Percentiles rank a stretch among this genome's conserved stretches.
Evolutionary conservation across 2,888 invertebrate species (phyloP).

Genomic region (Lithodes maja): DNA sequence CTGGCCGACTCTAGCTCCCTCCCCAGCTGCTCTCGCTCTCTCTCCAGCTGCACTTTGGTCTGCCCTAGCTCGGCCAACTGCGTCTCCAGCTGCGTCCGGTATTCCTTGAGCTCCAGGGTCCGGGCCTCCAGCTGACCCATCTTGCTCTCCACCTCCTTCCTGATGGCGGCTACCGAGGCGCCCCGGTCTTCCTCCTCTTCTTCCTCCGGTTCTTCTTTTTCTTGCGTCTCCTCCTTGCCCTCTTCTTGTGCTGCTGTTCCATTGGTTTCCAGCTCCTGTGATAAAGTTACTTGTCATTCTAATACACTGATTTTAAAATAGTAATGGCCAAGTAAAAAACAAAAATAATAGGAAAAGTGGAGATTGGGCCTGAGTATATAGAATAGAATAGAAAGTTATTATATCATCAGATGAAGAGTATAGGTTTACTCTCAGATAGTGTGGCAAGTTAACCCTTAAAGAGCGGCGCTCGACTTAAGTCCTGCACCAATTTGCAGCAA

Average conservation of each 20-base stretch:
- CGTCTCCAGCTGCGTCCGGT: constrained; percentile 43
- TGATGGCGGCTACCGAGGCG: constrained; percentile 45
- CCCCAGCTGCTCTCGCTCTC: constrained; percentile 28
- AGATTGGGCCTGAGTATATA: too few relatives aligned
- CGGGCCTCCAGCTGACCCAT: constrained; percentile 47
- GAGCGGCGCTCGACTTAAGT: too few relatives aligned
- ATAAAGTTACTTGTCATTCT: too few relatives aligned
- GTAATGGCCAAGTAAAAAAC: too few relatives aligned
- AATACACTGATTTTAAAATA: too few relatives aligned
- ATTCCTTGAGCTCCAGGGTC: constrained; percentile 47
- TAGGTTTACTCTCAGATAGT: too few relatives aligned
- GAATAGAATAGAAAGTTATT: too few relatives aligned
- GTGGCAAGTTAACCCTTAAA: too few relatives aligned
- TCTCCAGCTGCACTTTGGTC: constrained; percentile 37
- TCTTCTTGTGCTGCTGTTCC: constrained; percentile 13
- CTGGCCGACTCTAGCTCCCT: constrained; percentile 22
- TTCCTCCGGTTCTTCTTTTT: not conserved
- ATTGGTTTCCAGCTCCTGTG: constrained; percentile 30
- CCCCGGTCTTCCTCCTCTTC: constrained; percentile 35
- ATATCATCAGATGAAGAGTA: too few relatives aligned
- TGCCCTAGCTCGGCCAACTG: constrained; percentile 41
- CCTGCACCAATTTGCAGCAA: too few relatives aligned
- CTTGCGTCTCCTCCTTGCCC: constrained; percentile 36
- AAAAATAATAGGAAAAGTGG: too few relatives aligned
- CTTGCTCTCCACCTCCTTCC: constrained; percentile 47